These are phyloP conservation scores for Zaprionus davidi DNA, from an alignment of 1,140 invertebrate genomes.

Conservation along the genomic window DNA sequence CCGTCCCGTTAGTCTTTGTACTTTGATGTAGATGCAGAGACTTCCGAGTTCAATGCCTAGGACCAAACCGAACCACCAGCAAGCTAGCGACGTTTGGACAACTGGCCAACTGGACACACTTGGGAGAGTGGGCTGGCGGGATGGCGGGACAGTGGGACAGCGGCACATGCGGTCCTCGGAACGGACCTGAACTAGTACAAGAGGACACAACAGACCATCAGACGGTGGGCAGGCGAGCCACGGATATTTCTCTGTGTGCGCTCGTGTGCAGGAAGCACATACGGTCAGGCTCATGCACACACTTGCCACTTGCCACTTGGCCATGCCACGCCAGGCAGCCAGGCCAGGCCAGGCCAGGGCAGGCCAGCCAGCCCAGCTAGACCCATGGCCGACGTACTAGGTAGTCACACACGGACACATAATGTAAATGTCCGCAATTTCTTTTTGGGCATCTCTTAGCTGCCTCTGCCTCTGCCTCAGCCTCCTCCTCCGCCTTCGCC, in stretches of 20 bases:
- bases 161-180: constrained; percentile 46
- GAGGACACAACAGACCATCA: constrained; percentile 67
- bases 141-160: constrained; percentile 17
- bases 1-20: constrained; percentile 71
- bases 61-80: constrained; percentile 21
- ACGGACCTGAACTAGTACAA: constrained; percentile 70
- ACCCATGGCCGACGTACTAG: constrained; percentile 32
- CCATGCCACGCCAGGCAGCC: constrained; percentile 1
- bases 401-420: constrained; percentile 76
- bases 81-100: constrained; percentile 54
- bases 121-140: neutral
- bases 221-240: constrained; percentile 66
- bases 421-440: constrained; percentile 84
- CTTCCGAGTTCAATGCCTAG: constrained; percentile 59
- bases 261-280: constrained; percentile 56
- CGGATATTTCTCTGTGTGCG: constrained; percentile 64
- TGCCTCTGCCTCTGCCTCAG: constrained; percentile 52
- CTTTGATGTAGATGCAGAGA: constrained; percentile 74
- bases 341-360: constrained; percentile 18
- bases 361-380: neutral
- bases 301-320: constrained; percentile 47
- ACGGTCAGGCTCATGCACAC: constrained; percentile 58
- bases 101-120: constrained; percentile 50
- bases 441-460: constrained; percentile 84
- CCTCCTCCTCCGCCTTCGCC: neutral